Evolutionary conservation across 2,113 vertebrate species (phyloP), one percentile per base, ranked within the genome.

Genomic region (Aptenodytes patagonicus): DNA sequence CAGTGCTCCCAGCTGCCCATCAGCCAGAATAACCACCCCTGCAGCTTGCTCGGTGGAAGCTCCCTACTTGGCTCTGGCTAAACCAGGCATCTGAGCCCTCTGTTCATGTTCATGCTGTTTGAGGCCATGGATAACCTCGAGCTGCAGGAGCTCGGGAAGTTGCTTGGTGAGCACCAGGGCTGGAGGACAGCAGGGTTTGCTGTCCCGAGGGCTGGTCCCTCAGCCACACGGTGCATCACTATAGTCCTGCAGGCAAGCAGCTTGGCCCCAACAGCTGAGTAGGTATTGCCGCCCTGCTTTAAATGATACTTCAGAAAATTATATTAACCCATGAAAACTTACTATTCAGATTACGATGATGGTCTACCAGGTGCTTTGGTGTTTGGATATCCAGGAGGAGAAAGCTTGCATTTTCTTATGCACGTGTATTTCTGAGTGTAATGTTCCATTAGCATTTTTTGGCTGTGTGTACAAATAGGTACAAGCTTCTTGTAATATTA

Each of bases 71-170:
- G 13, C 21, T 71, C 25, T 19, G 66, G 46, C 19, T 93, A 58
- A 77, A 57, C 8, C 11, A 52, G 42, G 18, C 13, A n/a, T 20
- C 51, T 75, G 55, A 54, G 25, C 13, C 5, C 25, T 49, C 25
- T 84, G 17, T 11, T 72, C 4, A 0, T 84, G 17, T 11, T 72
- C 4, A 0, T 69, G 31, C 11, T 68, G 0, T 58, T 62, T 73
- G 26, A 79, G 40, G 25, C 44, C 1, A 6, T 12, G 52, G 57
- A 24, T 44, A 69, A 36, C 6, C 8, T 49, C 22, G 58, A 38
- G 42, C 46, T 85, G 18, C 6, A 46, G 60, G 8, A 62, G 10
- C 9, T 44, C 15, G 10, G 11, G 24, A 34, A 68, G 4, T 11
- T 85, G 44, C n/a, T 55, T 51, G 25, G 25, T 85, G 57, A 81